Evolutionary conservation across 2,113 vertebrate species (phyloP), one percentile per base, ranked within the genome.

Genomic region (Setophaga petechia): DNA sequence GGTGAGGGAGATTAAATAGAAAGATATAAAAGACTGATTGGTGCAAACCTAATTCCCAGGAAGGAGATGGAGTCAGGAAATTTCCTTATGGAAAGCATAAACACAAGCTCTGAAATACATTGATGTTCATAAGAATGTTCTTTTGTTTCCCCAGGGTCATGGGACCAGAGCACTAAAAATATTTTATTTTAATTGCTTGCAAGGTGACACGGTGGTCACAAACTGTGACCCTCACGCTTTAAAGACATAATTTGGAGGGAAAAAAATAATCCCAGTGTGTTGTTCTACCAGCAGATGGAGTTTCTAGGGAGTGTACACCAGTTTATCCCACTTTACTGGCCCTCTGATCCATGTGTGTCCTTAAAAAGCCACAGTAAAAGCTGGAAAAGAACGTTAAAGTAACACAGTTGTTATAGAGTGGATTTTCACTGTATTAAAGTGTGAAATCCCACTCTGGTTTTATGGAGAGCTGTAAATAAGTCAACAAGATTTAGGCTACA

Each of bases 301-400:
- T 33, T 3, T 5, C 12, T 3, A 17, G 25, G 30, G 17, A 21
- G 12, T 10, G 3, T 3, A 12, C 4, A 2, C 6, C 14, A 47
- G 30, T 37, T 74, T n/a, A 11, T 33, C 8, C 12, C 8, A 10
- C 7, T 73, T 94, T 73, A 22, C 11, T 62, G n/a, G 15, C 23
- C 15, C 8, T 54, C 28, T 69, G 46, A 13, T 57, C 83, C 33
- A 18, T 15, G 25, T 30, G 1, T n/a, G n/a, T n/a, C 51, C 31
- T 62, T 80, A 66, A 84, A 88, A 68, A 68, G 4, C 3, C 28
- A 12, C 13, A 31, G 11, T 30, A 61, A 71, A 75, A 83, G 55
- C 12, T 33, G 12, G 37, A 52, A 87, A 67, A 71, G 11, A 19
- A 16, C 15, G 15, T 28, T n/a, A 80, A 90, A 90, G 17, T 9